Base-by-base conservation (phyloP, 2,113 vertebrate species). In the Petromus typicus region DNA sequence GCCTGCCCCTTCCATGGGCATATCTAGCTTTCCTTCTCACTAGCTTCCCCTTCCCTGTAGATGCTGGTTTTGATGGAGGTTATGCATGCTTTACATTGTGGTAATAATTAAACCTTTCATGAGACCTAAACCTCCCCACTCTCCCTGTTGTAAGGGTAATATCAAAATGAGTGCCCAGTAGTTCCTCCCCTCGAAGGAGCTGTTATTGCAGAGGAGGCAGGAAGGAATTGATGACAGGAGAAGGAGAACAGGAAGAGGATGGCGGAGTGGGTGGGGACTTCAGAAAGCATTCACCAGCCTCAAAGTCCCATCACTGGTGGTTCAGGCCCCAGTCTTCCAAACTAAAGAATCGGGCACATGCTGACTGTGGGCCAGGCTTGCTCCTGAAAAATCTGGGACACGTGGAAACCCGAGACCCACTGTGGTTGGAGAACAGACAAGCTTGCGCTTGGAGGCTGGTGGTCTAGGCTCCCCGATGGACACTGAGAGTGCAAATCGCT, bases 31-130 rank as follows among this genome's bases (percentile, higher is more conserved):
- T 64, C 85, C 34, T 82, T 48, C 89, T 56, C 20, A 57, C 34
- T 82, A 30, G 20, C 32, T 79, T 64, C 57, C 57, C 2, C 27
- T 79, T 27, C 23, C 20, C 2, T 71, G 43, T n/a, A 48, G 37
- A 43, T 34, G 34, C 20, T 45, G 75, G 5, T 83, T 17, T 80
- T 20, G 40, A 82, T 59, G 51, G 57, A n/a, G 34, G 57, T 87
- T 76, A 64, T 40, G 51, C 45, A 61, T 34, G 67, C 32, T 75
- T 96, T 75, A 80, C 57, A 80, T 80, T 66, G 57, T 6, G 57
- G 34, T 59, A 17, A 81, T 25, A n/a, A 57, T 73, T 64, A 80
- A 63, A 56, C 9, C 1, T 82, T 81, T 71, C 51, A 43, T 54
- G 51, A 84, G n/a, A 48, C 12, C 20, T 56, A 32, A 48, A 43